A percentile compares a stretch with the other conserved stretches of the same genome.
Conservation (phyloP, 2,797 vertebrate species). For the Champsocephalus esox region DNA sequence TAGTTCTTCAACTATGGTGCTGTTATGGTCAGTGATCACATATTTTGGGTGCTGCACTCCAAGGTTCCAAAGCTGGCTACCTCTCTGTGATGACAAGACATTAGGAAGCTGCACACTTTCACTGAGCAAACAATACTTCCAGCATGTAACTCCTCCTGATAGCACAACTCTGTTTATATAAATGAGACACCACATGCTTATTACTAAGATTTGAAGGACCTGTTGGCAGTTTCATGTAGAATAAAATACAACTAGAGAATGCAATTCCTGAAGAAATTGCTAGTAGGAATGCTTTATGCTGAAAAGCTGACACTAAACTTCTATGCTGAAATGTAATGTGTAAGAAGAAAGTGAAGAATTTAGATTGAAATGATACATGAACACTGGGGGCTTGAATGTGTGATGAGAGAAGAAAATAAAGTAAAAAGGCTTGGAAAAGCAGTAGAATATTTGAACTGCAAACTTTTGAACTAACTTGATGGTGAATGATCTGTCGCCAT, state of each 20-base stretch:
- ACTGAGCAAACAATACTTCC: not conserved
- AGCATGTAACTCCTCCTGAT: not conserved
- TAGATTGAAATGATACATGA: no score
- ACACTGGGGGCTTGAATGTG: no score
- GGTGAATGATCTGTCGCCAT: no score
- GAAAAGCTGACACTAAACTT: no score
- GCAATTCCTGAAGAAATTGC: no score
- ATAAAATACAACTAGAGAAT: not conserved
- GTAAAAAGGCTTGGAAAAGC: no score
- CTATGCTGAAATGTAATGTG: no score
- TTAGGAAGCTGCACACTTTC: not conserved
- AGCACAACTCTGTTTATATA: not conserved
- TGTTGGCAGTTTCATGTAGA: not conserved
- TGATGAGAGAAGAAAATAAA: no score
- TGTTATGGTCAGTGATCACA: not conserved
- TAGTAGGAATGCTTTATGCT: no score
- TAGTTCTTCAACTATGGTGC: not conserved
- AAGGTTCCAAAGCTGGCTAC: not conserved
- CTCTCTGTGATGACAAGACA: not conserved
- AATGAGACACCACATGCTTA: not conserved
- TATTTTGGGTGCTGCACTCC: not conserved
- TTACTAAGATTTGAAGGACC: not conserved
- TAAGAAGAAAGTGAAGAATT: no score
- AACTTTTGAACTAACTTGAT: no score
- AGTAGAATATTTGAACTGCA: no score